Evolutionary conservation across 1,140 invertebrate species (phyloP), one percentile per base, ranked within the genome.

Genomic region (Brevipalpus yothersi): DNA sequence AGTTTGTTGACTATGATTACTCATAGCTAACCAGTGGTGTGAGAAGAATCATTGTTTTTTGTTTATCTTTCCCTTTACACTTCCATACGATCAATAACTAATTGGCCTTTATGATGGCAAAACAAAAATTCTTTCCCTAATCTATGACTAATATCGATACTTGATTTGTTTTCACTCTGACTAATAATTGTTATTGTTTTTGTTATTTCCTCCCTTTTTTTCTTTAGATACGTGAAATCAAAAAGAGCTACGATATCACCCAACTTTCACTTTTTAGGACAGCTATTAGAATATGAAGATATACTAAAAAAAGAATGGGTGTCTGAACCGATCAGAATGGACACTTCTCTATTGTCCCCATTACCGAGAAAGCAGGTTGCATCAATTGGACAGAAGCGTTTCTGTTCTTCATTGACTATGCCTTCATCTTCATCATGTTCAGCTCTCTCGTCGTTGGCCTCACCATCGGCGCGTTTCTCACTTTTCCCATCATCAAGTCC

Each of bases 181-280:
- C 8, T 31, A 13, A 19, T 55, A 5, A 55, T 55, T 39, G 53
- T 31, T 21, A 39, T 15, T 55, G 8, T 12, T 39, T 1, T 43
- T 41, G 7, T 7, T 31, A 15, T 39, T 31, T n/a, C 51, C 1
- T 51, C 0, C 21, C 15, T 41, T 11, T 58, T 53, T 43, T 31
- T 45, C 31, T 64, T 15, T 61, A 74, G 72, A 61, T 76, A 75
- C 63, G 73, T 76, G 2, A 76, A 76, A 60, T 64, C 67, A 9
- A 71, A 70, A 63, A 66, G 75, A 17, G 66, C 70, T 8, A 68
- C 68, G 2, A 76, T 76, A 61, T 76, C 75, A 12, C 75, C 75
- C 1, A 76, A 79, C 66, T 78, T 79, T 65, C 79, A 79, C 66
- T 79, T 79, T 66, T 72, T 79, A 68, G 77, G 77, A 56, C 78